Conservation (phyloP, 2,113 vertebrate genomes). For the Myotis yumanensis region DNA sequence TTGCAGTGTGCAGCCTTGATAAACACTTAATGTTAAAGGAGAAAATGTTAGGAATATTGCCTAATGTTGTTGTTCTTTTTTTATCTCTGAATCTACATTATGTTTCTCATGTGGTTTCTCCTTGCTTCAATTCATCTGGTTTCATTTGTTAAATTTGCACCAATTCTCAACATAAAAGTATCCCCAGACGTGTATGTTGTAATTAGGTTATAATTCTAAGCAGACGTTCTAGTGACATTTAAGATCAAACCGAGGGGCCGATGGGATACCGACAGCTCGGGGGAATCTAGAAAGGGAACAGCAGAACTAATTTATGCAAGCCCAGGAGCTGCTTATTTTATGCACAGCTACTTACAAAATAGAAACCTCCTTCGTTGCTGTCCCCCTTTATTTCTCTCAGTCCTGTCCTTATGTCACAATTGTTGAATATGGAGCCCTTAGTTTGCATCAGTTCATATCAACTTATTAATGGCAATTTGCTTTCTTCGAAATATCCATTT, state of each 20-base stretch:
- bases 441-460: background rate
- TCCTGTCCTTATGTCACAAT: background rate
- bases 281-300: background rate
- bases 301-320: conserved; percentile 15
- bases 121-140: background rate
- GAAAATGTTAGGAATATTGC: conserved; percentile 54
- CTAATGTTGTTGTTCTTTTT: background rate
- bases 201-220: conserved; percentile 72
- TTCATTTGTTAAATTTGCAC: conserved; percentile 64
- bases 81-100: conserved; percentile 8
- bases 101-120: conserved; percentile 53
- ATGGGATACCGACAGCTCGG: background rate
- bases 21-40: conserved; percentile 62
- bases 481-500: background rate
- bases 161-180: conserved; percentile 47
- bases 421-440: background rate
- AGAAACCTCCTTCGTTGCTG: background rate
- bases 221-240: conserved; percentile 54
- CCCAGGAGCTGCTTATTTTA: conserved; percentile 26
- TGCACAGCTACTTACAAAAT: conserved; percentile 10
- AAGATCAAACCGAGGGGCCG: conserved; percentile 41
- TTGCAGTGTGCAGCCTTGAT: conserved; percentile 42
- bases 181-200: conserved; percentile 44
- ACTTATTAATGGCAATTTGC: background rate
- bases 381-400: background rate